Evolutionary conservation across 2,888 invertebrate genomes (phyloP).

Genomic region (Tenthredo scrophulariae): DNA sequence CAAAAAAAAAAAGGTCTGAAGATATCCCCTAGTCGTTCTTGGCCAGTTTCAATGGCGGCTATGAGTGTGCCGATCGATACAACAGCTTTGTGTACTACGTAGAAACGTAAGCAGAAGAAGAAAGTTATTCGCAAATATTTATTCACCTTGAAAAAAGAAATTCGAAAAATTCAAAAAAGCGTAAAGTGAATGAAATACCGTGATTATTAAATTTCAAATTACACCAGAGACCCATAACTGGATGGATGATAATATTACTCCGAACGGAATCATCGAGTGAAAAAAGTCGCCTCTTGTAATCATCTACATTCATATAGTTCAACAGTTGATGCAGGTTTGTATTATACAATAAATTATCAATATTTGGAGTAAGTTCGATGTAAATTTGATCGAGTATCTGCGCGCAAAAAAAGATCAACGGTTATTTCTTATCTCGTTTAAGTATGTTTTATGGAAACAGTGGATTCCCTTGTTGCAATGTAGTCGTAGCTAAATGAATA

Average conservation of each 20-base stretch:
- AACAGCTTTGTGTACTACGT: not conserved
- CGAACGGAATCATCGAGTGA: not conserved
- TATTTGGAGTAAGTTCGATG: not conserved
- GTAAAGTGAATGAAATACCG: not conserved
- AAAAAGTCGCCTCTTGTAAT: not conserved
- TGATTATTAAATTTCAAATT: not conserved
- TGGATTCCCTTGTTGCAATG: not conserved
- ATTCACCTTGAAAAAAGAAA: not conserved
- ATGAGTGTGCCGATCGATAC: conserved; percentile 23
- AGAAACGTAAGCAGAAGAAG: not conserved
- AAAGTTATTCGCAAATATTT: not conserved
- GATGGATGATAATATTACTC: not conserved
- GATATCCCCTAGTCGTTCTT: conserved; percentile 2
- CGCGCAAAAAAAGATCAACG: not conserved
- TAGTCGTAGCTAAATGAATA: not conserved
- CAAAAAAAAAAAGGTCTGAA: not conserved
- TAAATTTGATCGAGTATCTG: not conserved
- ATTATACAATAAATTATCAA: not conserved
- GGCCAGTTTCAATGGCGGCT: conserved; percentile 37
- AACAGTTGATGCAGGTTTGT: not conserved
- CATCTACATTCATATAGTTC: not conserved
- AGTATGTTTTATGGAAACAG: not conserved
- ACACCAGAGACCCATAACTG: not conserved
- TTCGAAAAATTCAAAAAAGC: not conserved
- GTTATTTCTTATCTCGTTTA: not conserved